A percentile compares a stretch with the other conserved stretches of the same genome.
Conservation (phyloP, 2,797 vertebrate species). For the Lutjanus campechanus region DNA sequence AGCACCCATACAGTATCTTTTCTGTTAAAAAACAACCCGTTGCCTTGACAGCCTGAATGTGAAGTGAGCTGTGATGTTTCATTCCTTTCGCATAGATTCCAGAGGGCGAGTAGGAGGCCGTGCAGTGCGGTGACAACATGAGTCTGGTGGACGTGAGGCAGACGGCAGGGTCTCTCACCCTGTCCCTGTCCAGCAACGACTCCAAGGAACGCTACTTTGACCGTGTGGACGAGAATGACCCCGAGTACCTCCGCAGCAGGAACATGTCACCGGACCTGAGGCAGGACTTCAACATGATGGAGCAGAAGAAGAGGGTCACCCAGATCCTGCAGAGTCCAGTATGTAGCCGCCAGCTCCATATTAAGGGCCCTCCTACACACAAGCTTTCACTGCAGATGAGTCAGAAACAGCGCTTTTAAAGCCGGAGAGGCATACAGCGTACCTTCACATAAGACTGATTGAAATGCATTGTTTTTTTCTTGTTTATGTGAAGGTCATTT, state of each 20-base stretch:
- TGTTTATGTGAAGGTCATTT: conserved; percentile 25
- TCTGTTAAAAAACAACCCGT: conserved; percentile 44
- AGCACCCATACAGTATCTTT: conserved; percentile 51
- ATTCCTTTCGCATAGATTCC: conserved; percentile 46
- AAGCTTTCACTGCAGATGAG: conserved; percentile 53
- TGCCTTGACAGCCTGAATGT: conserved; percentile 69
- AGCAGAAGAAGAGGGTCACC: conserved; percentile 96
- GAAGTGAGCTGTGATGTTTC: conserved; percentile 37
- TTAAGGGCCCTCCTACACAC: conserved; percentile 62
- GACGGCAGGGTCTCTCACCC: conserved; percentile 84
- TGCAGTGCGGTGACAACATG: conserved; percentile 59
- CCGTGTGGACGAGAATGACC: conserved; percentile 89
- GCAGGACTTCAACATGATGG: conserved; percentile 99
- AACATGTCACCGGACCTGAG: conserved; percentile 94
- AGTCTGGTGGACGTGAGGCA: conserved; percentile 82
- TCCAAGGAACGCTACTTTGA: conserved; percentile 92
- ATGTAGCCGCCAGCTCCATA: conserved; percentile 60
- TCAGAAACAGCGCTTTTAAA: conserved; percentile 57
- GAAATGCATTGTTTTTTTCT: conserved; percentile 20
- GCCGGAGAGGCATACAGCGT: conserved; percentile 21
- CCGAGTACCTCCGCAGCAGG: conserved; percentile 88
- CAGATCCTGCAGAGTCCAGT: conserved; percentile 97
- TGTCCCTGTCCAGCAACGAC: conserved; percentile 88
- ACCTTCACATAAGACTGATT: conserved; percentile 12
- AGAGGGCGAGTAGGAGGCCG: conserved; percentile 42